phyloP scores from a whole-genome alignment of 2,888 invertebrate genomes.

The Phortica magna region DNA sequence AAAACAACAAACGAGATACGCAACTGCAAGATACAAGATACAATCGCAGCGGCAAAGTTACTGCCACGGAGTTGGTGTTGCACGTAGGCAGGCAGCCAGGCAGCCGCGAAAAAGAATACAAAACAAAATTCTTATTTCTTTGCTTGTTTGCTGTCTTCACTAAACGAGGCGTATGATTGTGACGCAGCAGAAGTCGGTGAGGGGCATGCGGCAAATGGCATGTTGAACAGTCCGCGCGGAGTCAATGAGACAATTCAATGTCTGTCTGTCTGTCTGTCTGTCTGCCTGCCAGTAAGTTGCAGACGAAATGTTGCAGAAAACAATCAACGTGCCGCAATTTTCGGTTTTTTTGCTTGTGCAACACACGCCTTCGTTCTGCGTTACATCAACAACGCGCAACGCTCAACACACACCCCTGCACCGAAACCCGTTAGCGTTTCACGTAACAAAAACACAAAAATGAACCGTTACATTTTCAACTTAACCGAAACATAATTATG shows the following conservation, averaged over 20 bases:
- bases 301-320: constrained; percentile 26
- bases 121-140: background rate
- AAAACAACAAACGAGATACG: background rate
- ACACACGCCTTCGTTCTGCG: background rate
- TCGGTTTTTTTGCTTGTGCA: constrained; percentile 4
- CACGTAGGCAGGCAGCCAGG: background rate
- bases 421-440: background rate
- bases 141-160: no score
- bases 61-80: constrained; percentile 10
- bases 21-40: background rate
- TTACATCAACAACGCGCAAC: no score
- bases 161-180: no score
- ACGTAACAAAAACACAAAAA: constrained; percentile 45
- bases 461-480: constrained; percentile 52
- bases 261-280: background rate
- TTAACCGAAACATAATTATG: constrained; percentile 60
- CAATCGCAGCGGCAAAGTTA: constrained; percentile 8
- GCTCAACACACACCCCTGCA: background rate
- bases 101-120: background rate
- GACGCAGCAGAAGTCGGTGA: background rate
- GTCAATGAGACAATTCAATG: constrained; percentile 7
- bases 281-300: background rate
- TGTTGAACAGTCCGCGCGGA: background rate
- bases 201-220: background rate
- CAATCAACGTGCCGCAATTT: constrained; percentile 33